A percentile compares a stretch with the other conserved stretches of the same genome.
Evolutionary conservation across 2,888 invertebrate species (phyloP).

Genomic region (Ferdinandea cuprea): DNA sequence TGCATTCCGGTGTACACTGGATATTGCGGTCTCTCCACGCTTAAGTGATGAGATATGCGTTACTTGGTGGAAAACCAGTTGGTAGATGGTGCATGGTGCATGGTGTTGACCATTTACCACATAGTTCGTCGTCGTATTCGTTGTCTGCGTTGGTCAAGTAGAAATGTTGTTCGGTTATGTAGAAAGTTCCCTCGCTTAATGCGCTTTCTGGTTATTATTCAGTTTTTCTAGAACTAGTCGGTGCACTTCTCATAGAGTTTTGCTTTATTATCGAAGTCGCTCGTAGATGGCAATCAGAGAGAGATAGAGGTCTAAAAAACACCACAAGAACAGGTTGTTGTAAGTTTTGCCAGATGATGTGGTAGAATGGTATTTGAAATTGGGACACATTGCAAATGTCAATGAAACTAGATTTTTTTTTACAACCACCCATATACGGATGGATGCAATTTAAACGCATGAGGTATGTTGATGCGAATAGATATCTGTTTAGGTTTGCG

Average conservation of each 20-base stretch:
- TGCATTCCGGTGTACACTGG: constrained; percentile 63
- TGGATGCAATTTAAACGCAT: neutral
- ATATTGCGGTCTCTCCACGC: constrained; percentile 54
- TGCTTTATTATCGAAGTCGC: constrained; percentile 2
- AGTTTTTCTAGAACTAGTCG: constrained; percentile 55
- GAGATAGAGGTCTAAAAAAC: constrained; percentile 16
- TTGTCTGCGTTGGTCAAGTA: constrained; percentile 42
- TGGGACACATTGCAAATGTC: constrained; percentile 70
- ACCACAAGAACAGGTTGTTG: constrained; percentile 53
- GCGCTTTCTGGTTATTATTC: constrained; percentile 52
- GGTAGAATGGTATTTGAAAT: constrained; percentile 63
- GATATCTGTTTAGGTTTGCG: neutral
- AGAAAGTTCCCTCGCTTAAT: constrained; percentile 56
- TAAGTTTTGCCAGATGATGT: constrained; percentile 18
- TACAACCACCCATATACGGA: constrained; percentile 14
- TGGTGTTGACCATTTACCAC: constrained; percentile 47
- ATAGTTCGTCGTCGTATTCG: constrained; percentile 6
- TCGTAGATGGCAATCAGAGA: neutral
- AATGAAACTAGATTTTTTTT: constrained; percentile 48
- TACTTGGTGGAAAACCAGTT: constrained; percentile 55
- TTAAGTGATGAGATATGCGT: constrained; percentile 52
- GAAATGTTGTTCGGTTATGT: constrained; percentile 55
- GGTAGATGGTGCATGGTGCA: neutral
- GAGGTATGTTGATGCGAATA: neutral
- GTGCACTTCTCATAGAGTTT: constrained; percentile 22